Percentiles rank a stretch among this genome's conserved stretches.
phyloP scores from a whole-genome alignment of 2,797 vertebrate genomes.

The Notolabrus celidotus region DNA sequence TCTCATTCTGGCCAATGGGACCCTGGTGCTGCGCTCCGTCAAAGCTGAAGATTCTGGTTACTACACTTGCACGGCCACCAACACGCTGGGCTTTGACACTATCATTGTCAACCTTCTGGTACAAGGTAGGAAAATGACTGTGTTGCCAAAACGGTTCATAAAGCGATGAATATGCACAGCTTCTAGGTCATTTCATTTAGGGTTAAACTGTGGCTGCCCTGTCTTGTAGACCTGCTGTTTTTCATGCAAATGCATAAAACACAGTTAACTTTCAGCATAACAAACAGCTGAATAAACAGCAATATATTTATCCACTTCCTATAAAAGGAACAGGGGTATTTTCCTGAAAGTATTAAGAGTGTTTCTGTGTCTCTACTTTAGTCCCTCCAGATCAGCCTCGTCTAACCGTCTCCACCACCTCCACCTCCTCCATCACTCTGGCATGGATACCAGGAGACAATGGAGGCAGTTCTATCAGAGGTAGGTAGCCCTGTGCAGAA shows the following conservation, averaged over 20 bases:
- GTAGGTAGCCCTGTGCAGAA: slow-evolving; percentile 69
- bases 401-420: slow-evolving; percentile 96
- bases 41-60: slow-evolving; percentile 98
- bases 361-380: slow-evolving; percentile 37
- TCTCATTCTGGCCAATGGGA: slow-evolving; percentile 94
- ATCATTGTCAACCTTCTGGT: slow-evolving; percentile 98
- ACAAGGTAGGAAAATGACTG: slow-evolving; percentile 87
- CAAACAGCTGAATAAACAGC: neutral
- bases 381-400: slow-evolving; percentile 98
- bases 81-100: slow-evolving; percentile 97
- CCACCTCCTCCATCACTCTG: slow-evolving; percentile 96
- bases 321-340: neutral
- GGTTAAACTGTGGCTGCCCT: too few relatives aligned
- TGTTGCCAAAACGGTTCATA: too few relatives aligned
- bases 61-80: slow-evolving; percentile 98
- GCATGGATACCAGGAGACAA: slow-evolving; percentile 99
- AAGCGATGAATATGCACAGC: too few relatives aligned
- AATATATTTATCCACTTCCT: neutral
- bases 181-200: too few relatives aligned
- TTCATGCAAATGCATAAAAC: neutral
- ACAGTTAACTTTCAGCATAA: neutral
- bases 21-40: slow-evolving; percentile 93
- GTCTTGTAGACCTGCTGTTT: too few relatives aligned
- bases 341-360: slow-evolving; percentile 3
- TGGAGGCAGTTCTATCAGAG: slow-evolving; percentile 97